Evolutionary conservation across 2,888 invertebrate genomes (phyloP), one percentile per base, ranked within the genome.

Genomic region (Nomada ferruginata): DNA sequence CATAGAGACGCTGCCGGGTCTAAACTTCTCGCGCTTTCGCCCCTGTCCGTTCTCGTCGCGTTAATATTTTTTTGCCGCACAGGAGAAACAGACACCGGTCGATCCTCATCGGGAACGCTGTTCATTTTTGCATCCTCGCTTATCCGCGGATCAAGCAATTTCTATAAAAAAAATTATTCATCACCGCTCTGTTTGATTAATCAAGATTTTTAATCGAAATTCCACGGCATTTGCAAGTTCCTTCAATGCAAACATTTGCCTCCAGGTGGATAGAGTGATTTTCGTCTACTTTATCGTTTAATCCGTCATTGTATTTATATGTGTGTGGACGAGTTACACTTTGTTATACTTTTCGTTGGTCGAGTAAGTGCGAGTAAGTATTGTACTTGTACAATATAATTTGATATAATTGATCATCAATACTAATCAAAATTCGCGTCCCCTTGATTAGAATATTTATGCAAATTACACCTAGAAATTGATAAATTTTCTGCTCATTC

Each of bases 131-230:
- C 50, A 71, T 36, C 61, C 52, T 23, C 71, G 52, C 61, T 61
- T 71, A 42, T 36, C 18, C 23, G 61, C 15, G 18, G 18, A 71
- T 61, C 50, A 52, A 71, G 60, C 61, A 52, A 52, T 36, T 71
- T 52, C 36, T 7, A 4, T 0, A 10, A 29, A 29, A 13, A 15
- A 53, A 50, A 7, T 7, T 36, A 36, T 52, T 59, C 61, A 52
- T 52, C 52, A 18, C 18, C 50, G 18, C 18, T 26, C 15, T 50
- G 29, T 71, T 61, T 61, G 36, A 36, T 61, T 61, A 23, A 61
- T 61, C 18, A 20, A 20, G 50, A 70, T 29, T 70, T 70, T 70
- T 60, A 70, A 70, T 70, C 60, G 50, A 70, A 70, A 70, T 70
- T 61, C 61, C 29, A 23, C 20, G 18, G 50, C 36, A 61, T 61